These are phyloP conservation scores for Antennarius maculatus DNA, from an alignment of 2,797 vertebrate genomes.

Conservation along the genomic window DNA sequence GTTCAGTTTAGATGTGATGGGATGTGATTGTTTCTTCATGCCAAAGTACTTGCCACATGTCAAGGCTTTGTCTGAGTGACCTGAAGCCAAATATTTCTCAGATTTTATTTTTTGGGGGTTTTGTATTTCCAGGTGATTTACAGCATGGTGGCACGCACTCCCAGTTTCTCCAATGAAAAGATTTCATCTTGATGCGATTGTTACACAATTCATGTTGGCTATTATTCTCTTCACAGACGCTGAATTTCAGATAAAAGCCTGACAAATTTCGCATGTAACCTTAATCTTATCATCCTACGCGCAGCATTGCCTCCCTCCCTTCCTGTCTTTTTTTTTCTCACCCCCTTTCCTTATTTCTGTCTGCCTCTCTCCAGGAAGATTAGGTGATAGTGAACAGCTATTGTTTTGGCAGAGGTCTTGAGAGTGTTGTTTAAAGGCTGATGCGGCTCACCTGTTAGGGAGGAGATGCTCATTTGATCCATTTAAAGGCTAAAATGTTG, in stretches of 20 bases:
- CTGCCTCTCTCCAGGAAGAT: constrained; percentile 55
- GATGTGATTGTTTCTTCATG: neutral
- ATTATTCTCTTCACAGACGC: constrained; percentile 72
- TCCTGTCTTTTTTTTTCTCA: constrained; percentile 34
- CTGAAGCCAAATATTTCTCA: constrained; percentile 13
- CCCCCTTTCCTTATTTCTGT: constrained; percentile 22
- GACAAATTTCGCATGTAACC: constrained; percentile 79
- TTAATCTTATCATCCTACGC: constrained; percentile 79
- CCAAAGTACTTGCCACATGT: neutral
- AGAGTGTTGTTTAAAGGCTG: constrained; percentile 74
- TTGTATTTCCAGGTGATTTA: constrained; percentile 38
- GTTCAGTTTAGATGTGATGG: neutral
- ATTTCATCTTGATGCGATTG: constrained; percentile 69
- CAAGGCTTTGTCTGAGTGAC: neutral
- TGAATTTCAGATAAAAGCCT: constrained; percentile 81
- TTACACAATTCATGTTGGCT: constrained; percentile 58
- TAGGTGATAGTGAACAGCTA: constrained; percentile 73
- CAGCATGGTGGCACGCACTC: constrained; percentile 50
- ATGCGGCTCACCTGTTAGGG: constrained; percentile 75
- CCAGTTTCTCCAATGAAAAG: constrained; percentile 47
- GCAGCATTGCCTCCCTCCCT: constrained; percentile 43
- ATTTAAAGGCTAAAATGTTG: constrained; percentile 83
- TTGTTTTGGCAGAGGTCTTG: constrained; percentile 78
- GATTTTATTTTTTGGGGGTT: constrained; percentile 13
- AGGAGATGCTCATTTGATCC: constrained; percentile 77